Evolutionary conservation across 2,113 vertebrate species (phyloP).

Genomic region (Oreotrochilus melanogaster): DNA sequence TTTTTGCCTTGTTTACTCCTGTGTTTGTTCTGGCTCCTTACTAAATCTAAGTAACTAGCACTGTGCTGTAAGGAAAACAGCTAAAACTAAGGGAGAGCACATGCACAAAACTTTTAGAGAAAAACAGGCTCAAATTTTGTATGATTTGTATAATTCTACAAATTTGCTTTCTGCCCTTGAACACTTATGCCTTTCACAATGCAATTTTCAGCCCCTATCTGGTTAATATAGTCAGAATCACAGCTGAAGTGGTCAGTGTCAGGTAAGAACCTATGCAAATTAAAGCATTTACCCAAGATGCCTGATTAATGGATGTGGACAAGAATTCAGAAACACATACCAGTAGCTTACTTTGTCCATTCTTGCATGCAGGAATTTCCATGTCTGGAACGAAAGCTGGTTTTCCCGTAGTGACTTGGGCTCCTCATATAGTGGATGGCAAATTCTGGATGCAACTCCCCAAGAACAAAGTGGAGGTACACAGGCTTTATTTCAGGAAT

Average conservation of each 20-base stretch:
- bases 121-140: not conserved
- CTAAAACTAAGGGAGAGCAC: not conserved
- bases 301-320: not conserved
- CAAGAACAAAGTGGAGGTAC: constrained; percentile 93
- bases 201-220: not conserved
- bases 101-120: not conserved
- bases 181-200: not conserved
- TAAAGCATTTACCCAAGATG: not conserved
- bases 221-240: not conserved
- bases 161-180: not conserved
- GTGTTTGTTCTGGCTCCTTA: not conserved
- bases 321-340: not conserved
- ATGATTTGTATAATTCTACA: not conserved
- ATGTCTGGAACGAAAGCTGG: constrained; percentile 96
- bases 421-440: constrained; percentile 88
- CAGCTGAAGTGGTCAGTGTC: not conserved
- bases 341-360: not conserved
- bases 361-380: constrained; percentile 88
- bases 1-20: not conserved
- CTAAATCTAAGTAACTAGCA: not conserved
- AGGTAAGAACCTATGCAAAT: not conserved
- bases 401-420: constrained; percentile 87
- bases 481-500: constrained; percentile 34
- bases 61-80: not conserved
- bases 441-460: constrained; percentile 93